Evolutionary conservation across 1,140 invertebrate species (phyloP), one percentile per base, ranked within the genome.

Genomic region (Ips typographus): DNA sequence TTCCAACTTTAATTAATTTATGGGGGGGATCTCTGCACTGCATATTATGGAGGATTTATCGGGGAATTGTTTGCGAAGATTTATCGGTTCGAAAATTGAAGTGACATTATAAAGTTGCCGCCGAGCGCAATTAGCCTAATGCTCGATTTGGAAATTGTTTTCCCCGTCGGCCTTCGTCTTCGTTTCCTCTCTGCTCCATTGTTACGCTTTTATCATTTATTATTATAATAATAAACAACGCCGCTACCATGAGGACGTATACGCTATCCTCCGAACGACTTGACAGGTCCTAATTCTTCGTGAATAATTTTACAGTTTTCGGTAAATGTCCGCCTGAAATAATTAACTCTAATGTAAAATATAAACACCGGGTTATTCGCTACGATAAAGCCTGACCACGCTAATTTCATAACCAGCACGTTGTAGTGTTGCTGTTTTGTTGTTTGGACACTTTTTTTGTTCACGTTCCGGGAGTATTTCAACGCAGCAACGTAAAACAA

Each of bases 1-100:
- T 67, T 67, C 65, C 57, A 67, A 67, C 65, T 67, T 67, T 67
- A 67, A 67, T 67, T 67, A 67, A 67, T 67, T 67, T 67, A 67
- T 67, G 65, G 56, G 56, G 22, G 43, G 56, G 40, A 59, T 67
- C 56, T 52, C 65, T 67, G 65, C 65, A 60, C 43, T 67, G 65
- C 65, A 67, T 67, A 67, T 65, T 65, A 65, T 65, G 51, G 63
- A 65, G 63, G 63, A 38, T 65, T 65, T 65, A 65, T 65, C 40
- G 52, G 53, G 43, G 63, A 44, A 65, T 56, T 65, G 63, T 65
- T 65, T 55, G 51, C 6, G 51, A 65, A 65, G 63, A 65, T 65
- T 65, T 65, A 65, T 65, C 36, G 40, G 52, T 56, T 65, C n/a
- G 42, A 55, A 65, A 65, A 56, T 56, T 65, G 51, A 44, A 65